These are phyloP conservation scores for Yasuhikotakia modesta DNA, from an alignment of 2,797 vertebrate genomes.

Conservation along the genomic window DNA sequence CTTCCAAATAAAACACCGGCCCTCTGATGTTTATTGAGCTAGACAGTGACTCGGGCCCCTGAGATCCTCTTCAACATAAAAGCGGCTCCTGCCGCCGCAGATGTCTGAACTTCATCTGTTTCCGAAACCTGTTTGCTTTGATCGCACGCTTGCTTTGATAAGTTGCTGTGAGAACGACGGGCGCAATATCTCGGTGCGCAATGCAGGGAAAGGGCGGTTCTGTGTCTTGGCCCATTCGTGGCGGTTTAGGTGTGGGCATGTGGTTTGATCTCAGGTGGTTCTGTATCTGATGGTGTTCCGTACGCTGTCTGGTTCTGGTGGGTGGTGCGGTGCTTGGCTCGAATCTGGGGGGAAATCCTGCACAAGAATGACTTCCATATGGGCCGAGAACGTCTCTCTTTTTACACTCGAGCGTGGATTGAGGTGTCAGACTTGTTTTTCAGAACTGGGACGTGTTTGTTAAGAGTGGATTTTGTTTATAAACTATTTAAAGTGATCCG, in stretches of 20 bases:
- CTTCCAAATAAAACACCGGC: constrained; percentile 53
- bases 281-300: constrained; percentile 27
- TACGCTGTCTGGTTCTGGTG: constrained; percentile 50
- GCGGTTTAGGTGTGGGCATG: constrained; percentile 26
- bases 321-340: constrained; percentile 45
- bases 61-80: constrained; percentile 47
- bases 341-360: constrained; percentile 49
- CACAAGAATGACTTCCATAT: constrained; percentile 59
- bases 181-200: neutral
- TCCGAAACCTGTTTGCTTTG: constrained; percentile 11
- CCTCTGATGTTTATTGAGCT: constrained; percentile 54
- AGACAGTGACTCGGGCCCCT: constrained; percentile 40
- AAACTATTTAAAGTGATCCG: constrained; percentile 33
- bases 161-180: neutral
- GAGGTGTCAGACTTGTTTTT: constrained; percentile 8
- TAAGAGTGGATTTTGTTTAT: constrained; percentile 21
- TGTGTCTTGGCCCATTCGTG: neutral
- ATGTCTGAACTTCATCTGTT: constrained; percentile 39
- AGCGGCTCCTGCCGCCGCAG: constrained; percentile 47
- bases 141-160: neutral
- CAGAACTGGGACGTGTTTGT: constrained; percentile 9
- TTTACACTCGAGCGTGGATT: neutral
- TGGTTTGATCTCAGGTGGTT: constrained; percentile 32
- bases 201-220: neutral
- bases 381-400: constrained; percentile 35